Base-by-base conservation (phyloP, 2,888 invertebrate genomes). In the Trisateles emortualis region DNA sequence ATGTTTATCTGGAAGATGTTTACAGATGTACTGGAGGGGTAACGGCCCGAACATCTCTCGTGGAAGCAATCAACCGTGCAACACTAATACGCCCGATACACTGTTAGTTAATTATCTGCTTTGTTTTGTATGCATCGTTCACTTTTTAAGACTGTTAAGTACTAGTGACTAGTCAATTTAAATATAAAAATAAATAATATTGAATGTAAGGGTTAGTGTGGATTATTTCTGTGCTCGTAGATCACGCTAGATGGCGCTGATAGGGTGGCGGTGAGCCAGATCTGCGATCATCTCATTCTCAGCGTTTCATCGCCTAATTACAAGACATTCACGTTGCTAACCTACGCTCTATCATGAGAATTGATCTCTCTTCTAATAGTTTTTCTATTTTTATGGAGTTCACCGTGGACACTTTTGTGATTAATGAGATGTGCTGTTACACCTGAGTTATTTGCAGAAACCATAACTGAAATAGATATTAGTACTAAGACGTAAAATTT, bases 21-120 rank as follows among this genome's bases (percentile, higher is more conserved):
- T 92, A 91, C 92, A 92, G 92, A 92, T 92, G 92, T 90, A 87
- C 84, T 83, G 79, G 84, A 86, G 88, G 88, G 89, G 89, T 88
- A 88, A 86, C 87, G 87, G 86, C 84, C 86, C 83, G 78, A 82
- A 68, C 75, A 79, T 74, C 84, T 84, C 81, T 78, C 76, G 78
- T 72, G 83, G 74, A 77, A 79, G 85, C 90, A 90, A 88, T 90
- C 87, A 85, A 83, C 79, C 88, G 85, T 71, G 58, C 76, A 75
- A 79, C 82, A 81, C 85, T 84, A 87, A 87, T 85, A 82, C 77
- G 84, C 78, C 79, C 79, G 81, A 83, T 85, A 79, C 72, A 81
- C 84, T 81, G 78, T 75, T 73, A 79, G 85, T 87, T 90, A 88
- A 91, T 91, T 91, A 88, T 81, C 72, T 75, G 72, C 75, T 76